A percentile compares a stretch with the other conserved stretches of the same genome.
Conservation (phyloP, 1,140 invertebrate species). For the Cydia splendana region DNA sequence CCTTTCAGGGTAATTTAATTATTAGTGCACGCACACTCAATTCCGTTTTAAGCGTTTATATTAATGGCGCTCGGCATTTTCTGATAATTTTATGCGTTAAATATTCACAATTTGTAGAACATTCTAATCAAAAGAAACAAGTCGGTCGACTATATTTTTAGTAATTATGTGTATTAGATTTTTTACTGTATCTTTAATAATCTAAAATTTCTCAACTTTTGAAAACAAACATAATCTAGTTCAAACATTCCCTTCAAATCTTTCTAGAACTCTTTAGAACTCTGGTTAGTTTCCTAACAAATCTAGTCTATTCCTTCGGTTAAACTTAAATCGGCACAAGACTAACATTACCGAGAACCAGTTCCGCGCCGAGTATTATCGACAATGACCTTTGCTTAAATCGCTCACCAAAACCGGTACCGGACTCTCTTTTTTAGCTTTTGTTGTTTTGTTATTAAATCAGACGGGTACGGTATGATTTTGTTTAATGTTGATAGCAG, state of each 20-base stretch:
- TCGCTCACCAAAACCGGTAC: constrained; percentile 66
- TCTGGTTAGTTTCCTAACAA: background rate
- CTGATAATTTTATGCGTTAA: background rate
- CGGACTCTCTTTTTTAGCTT: constrained; percentile 29
- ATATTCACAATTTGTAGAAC: background rate
- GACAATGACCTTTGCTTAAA: constrained; percentile 72
- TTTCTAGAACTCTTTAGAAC: background rate
- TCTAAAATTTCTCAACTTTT: background rate
- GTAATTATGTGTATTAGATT: background rate
- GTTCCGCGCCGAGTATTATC: constrained; percentile 44
- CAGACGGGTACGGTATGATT: constrained; percentile 1
- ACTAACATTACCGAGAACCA: constrained; percentile 27
- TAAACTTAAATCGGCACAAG: constrained; percentile 21
- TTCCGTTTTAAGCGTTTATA: background rate
- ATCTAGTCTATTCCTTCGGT: background rate
- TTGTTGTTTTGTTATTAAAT: constrained; percentile 29
- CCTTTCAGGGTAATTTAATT: constrained; percentile 30
- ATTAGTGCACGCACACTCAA: constrained; percentile 21
- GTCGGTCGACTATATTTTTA: background rate
- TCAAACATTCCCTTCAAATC: background rate
- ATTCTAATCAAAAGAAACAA: background rate
- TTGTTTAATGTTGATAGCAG: constrained; percentile 1
- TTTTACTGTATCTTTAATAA: background rate
- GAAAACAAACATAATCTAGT: background rate
- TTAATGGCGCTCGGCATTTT: background rate